These are phyloP conservation scores for Myathropa florea DNA, from an alignment of 2,888 invertebrate species.

Conservation along the genomic window DNA sequence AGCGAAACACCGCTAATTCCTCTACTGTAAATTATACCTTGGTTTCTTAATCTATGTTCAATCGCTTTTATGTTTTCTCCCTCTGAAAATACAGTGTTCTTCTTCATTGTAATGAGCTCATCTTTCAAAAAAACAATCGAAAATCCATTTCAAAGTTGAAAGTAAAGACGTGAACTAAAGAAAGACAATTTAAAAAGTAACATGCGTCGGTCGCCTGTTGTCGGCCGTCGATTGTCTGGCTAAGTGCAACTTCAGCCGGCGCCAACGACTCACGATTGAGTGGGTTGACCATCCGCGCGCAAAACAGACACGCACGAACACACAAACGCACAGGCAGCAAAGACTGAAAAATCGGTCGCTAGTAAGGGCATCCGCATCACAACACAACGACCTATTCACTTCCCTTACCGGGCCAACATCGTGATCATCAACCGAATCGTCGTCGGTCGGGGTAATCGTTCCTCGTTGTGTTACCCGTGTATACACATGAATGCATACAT, in stretches of 20 bases:
- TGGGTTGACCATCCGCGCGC: slow-evolving; percentile 49
- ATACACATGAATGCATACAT: background rate
- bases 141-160: slow-evolving; percentile 9
- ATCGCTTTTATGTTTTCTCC: background rate
- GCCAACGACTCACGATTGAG: slow-evolving; percentile 64
- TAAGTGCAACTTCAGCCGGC: slow-evolving; percentile 53
- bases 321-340: slow-evolving; percentile 1
- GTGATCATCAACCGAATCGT: slow-evolving; percentile 7
- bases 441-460: slow-evolving; percentile 11
- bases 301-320: slow-evolving; percentile 9
- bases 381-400: slow-evolving; percentile 10
- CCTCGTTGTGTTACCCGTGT: background rate
- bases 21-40: no score
- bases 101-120: background rate
- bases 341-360: slow-evolving; percentile 35
- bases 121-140: background rate
- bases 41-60: no score
- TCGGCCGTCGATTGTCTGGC: slow-evolving; percentile 43
- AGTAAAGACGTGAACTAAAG: slow-evolving; percentile 15
- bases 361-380: slow-evolving; percentile 30
- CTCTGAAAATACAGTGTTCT: slow-evolving; percentile 19
- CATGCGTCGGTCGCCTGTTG: slow-evolving; percentile 33
- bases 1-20: no score
- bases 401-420: slow-evolving; percentile 14
- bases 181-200: background rate